Evolutionary conservation across 2,113 vertebrate genomes (phyloP).

Genomic region (Pollachius pollachius): DNA sequence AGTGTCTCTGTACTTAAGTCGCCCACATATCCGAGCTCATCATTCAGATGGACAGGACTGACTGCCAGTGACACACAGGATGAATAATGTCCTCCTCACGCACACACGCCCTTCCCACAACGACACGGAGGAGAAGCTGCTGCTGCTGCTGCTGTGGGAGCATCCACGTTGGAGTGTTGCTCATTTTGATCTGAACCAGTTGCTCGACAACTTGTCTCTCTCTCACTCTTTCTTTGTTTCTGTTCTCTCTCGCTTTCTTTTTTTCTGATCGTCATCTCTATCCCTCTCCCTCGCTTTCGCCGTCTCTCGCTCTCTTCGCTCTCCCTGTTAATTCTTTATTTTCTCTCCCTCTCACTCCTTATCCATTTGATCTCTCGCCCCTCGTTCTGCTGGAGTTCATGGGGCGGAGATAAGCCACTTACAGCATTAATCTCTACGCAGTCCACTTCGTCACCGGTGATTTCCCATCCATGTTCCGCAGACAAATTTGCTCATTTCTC

Average conservation of each 20-base stretch:
- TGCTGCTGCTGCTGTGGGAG: too few relatives aligned
- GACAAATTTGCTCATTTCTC: not conserved
- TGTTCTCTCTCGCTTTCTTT: not conserved
- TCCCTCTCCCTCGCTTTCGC: not conserved
- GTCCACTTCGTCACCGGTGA: constrained; percentile 20
- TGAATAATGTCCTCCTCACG: too few relatives aligned
- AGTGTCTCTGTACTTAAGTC: not conserved
- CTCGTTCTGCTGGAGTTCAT: constrained; percentile 39
- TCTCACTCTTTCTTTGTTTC: not conserved
- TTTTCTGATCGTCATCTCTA: not conserved
- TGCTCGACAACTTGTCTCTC: not conserved
- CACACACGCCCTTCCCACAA: too few relatives aligned
- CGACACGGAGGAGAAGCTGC: too few relatives aligned
- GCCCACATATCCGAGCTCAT: too few relatives aligned
- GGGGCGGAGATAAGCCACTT: constrained; percentile 44
- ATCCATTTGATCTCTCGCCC: constrained; percentile 14
- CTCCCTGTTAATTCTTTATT: not conserved
- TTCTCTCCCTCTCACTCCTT: constrained; percentile 1
- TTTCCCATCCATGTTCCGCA: constrained; percentile 18
- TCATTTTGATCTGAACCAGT: too few relatives aligned
- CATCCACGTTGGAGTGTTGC: too few relatives aligned
- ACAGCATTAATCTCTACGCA: constrained; percentile 3
- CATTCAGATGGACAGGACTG: too few relatives aligned
- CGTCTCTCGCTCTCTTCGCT: not conserved
- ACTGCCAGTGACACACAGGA: too few relatives aligned